Percentiles rank a stretch among this genome's conserved stretches.
Conservation (phyloP, 1,140 invertebrate genomes). For the Bombus balteatus region DNA sequence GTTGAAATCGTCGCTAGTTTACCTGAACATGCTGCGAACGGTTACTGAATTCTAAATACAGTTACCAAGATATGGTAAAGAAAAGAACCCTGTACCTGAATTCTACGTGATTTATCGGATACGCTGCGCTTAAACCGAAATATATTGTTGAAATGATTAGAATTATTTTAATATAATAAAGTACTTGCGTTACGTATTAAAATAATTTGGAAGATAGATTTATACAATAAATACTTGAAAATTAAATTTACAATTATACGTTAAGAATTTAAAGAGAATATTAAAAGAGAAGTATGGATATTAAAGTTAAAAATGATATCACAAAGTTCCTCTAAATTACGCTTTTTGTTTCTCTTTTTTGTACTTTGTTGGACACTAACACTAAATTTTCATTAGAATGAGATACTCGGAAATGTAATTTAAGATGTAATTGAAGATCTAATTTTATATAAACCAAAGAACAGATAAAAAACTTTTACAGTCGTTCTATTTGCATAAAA, state of each 20-base stretch:
- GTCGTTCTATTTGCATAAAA: no score
- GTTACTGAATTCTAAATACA: not conserved
- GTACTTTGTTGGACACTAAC: no score
- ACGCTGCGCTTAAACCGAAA: not conserved
- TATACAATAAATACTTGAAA: not conserved
- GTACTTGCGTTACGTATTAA: not conserved
- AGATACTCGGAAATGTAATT: not conserved
- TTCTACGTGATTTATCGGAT: not conserved
- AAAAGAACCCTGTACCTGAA: not conserved
- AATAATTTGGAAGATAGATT: not conserved
- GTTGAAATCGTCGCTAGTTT: conserved; percentile 49
- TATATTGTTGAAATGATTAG: not conserved
- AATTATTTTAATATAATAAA: not conserved
- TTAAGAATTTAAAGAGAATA: not conserved
- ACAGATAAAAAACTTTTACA: no score
- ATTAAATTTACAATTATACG: not conserved
- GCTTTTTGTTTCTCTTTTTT: not conserved
- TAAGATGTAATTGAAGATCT: no score
- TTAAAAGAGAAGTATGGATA: not conserved
- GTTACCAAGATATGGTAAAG: not conserved
- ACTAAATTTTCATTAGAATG: not conserved
- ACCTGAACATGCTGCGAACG: conserved; percentile 19
- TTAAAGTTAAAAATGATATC: not conserved
- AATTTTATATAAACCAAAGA: no score
- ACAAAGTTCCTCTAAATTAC: not conserved